Evolutionary conservation across 2,888 invertebrate species (phyloP), one percentile per base, ranked within the genome.

Genomic region (Cataglyphis livida): DNA sequence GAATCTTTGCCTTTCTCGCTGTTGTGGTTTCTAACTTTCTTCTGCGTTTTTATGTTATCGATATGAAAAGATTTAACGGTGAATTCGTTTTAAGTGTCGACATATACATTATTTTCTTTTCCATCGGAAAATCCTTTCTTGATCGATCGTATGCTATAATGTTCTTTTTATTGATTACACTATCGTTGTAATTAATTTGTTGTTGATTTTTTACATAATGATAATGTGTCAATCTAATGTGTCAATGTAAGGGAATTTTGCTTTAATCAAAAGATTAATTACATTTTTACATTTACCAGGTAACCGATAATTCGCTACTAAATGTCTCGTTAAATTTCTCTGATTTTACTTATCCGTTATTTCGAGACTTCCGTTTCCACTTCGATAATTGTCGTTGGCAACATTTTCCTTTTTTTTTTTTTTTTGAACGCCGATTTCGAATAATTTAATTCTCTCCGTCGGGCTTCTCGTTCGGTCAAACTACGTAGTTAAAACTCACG

Each of bases 361-460:
- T 9, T 81, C 81, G 59, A 78, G 73, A 74, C 66, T 54, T 73
- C 65, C 81, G 84, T 81, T 78, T 83, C 64, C 82, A 82, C 81
- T 68, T 65, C 84, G 74, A 88, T 85, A 78, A 89, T 83, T 64
- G 21, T 32, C 35, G n/a, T 44, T 74, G 41, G 9, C 51, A 65
- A 65, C 35, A 32, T 25, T 18, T 25, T 35, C 28, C n/a, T 66
- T 79, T 12, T 51, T 61, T 66, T 59, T 48, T 73, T 65, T 71
- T 73, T 44, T 59, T 35, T 6, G 41, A 68, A n/a, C 12, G 18
- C 44, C 41, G 51, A 12, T 10, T 21, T 81, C 35, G 73, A 87
- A 82, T 84, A 87, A 87, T 91, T 91, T 89, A 76, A 90, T 90
- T 89, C 75, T 85, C 74, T 82, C 83, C 44, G 75, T 84, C 74